Evolutionary conservation across 2,113 vertebrate species (phyloP).

Genomic region (Phaethornis superciliosus): DNA sequence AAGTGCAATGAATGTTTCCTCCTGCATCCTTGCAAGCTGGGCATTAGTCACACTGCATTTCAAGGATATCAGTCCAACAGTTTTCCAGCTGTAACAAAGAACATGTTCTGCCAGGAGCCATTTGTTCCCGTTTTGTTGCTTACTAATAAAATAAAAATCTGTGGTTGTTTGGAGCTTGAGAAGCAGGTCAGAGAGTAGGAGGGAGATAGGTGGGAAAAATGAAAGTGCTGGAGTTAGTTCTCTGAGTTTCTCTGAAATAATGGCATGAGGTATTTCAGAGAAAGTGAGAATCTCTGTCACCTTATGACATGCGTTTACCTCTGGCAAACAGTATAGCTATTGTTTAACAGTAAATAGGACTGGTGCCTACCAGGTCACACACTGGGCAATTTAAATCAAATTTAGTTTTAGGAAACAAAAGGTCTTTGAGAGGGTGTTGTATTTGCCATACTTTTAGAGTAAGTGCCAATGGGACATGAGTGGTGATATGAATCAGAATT

Average conservation of each 20-base stretch:
- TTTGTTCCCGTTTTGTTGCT: slow-evolving; percentile 57
- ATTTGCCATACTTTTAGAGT: background rate
- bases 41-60: slow-evolving; percentile 63
- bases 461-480: background rate
- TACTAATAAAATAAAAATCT: slow-evolving; percentile 57
- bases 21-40: slow-evolving; percentile 40
- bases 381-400: background rate
- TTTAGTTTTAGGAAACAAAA: background rate
- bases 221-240: slow-evolving; percentile 24
- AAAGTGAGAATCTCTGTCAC: background rate
- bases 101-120: slow-evolving; percentile 43
- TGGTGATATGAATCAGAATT: background rate
- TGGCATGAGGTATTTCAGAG: background rate
- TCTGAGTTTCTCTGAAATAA: background rate
- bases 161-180: background rate
- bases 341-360: background rate
- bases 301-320: background rate
- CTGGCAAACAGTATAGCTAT: background rate
- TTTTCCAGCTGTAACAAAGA: slow-evolving; percentile 58
- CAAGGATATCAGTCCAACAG: slow-evolving; percentile 53
- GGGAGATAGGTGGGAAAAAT: slow-evolving; percentile 23
- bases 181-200: slow-evolving; percentile 43
- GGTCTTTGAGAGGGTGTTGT: background rate
- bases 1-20: slow-evolving; percentile 57
- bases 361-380: background rate